Evolutionary conservation across 2,888 invertebrate species (phyloP).

Genomic region (Priocnemis perturbator): DNA sequence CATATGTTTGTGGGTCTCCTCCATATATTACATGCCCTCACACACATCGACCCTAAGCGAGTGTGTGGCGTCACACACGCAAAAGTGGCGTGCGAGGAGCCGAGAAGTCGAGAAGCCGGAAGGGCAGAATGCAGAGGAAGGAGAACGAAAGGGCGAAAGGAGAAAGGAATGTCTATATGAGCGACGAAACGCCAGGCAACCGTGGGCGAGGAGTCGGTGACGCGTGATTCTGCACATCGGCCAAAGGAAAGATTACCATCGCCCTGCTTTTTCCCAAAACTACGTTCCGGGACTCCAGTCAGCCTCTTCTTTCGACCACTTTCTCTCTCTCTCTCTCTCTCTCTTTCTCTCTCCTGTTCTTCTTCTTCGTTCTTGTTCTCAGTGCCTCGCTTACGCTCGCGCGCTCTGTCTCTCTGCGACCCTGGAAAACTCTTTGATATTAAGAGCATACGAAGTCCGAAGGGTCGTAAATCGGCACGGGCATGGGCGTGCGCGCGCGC

Average conservation of each 20-base stretch:
- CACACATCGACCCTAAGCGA: background rate
- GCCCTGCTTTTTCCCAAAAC: slow-evolving; percentile 61
- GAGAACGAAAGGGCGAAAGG: slow-evolving; percentile 29
- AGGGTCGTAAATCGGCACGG: slow-evolving; percentile 38
- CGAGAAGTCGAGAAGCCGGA: slow-evolving; percentile 26
- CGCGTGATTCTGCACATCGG: slow-evolving; percentile 74
- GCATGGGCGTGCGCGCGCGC: slow-evolving; percentile 2
- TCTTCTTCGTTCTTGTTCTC: slow-evolving; percentile 15
- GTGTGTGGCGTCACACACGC: background rate
- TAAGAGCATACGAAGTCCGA: slow-evolving; percentile 47
- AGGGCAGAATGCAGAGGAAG: slow-evolving; percentile 30
- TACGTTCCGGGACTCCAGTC: slow-evolving; percentile 39
- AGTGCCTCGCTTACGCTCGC: background rate
- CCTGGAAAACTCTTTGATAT: slow-evolving; percentile 60
- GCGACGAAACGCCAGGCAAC: slow-evolving; percentile 1
- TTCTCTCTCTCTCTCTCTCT: background rate
- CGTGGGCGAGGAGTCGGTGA: slow-evolving; percentile 65
- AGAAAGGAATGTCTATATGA: slow-evolving; percentile 73
- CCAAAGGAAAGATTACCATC: slow-evolving; percentile 73
- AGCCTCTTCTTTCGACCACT: slow-evolving; percentile 20
- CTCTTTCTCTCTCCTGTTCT: slow-evolving; percentile 16
- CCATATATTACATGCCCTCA: no score
- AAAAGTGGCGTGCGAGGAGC: slow-evolving; percentile 11
- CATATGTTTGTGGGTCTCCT: no score
- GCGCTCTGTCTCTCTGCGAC: background rate